Base-by-base conservation (phyloP, 2,888 invertebrate genomes). In the Nematopogon swammerdamellus region DNA sequence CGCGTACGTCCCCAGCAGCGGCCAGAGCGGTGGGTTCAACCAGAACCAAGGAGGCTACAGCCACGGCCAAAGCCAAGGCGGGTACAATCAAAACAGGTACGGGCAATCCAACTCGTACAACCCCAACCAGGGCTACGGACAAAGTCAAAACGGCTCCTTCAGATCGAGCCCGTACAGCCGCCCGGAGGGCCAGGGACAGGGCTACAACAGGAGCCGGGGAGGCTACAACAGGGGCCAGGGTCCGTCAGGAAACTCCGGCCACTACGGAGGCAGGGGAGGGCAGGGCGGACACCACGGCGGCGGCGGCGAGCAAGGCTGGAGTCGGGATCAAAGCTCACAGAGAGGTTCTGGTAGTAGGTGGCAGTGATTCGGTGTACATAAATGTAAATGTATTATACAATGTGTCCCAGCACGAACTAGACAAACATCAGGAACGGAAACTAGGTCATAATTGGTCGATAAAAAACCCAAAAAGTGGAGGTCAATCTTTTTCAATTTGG, bases 1-100 rank as follows among this genome's bases (percentile, higher is more conserved):
- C 42, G 73, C 73, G 20, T 77, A 75, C 60, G 51, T 45, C 20
- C 48, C 49, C 16, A 36, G 49, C 45, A 43, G 36, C n/a, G n/a
- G n/a, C 29, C 42, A 46, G 14, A 8, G 29, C 51, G 54, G 51
- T 29, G 49, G 56, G 51, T 56, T 59, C 49, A 51, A 55, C 3
- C 54, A 57, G 44, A 49, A 62, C 54, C 61, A 62, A 36, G 50
- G 57, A 5, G 51, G 49, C 4, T 10, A 36, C 49, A 17, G 20
- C 4, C 8, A 36, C 49, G 25, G 20, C 16, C 48, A 50, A 36
- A 52, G 44, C 49, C 30, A 49, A n/a, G 45, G 50, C 25, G 45
- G 50, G 2, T 56, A 56, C 48, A 51, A 54, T 48, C 59, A 49
- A 56, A 53, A 29, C 49, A 51, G 29, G 44, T 25, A 19, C 44